Percentiles rank a stretch among this genome's conserved stretches.
These are phyloP conservation scores for Muscicapa adusta DNA, from an alignment of 2,113 vertebrate species.

Conservation along the genomic window DNA sequence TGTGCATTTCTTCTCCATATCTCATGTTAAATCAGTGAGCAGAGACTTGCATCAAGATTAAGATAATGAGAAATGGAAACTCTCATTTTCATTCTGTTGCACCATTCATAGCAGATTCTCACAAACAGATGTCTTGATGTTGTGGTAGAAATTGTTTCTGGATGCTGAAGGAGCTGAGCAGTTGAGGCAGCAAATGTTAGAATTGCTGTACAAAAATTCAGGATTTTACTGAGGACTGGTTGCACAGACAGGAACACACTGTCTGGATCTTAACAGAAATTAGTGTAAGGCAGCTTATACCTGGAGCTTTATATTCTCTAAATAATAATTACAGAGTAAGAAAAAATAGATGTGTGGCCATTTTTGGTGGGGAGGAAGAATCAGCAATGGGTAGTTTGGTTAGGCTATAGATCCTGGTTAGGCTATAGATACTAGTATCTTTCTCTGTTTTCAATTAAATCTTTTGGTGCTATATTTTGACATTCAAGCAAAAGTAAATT, in stretches of 20 bases:
- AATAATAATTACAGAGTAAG: not conserved
- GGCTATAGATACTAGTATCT: not conserved
- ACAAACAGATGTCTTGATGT: not conserved
- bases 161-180: not conserved
- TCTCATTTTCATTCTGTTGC: not conserved
- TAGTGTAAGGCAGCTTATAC: not conserved
- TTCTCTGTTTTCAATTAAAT: not conserved
- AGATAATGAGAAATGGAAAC: not conserved
- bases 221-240: not conserved
- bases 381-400: not conserved
- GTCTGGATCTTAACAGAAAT: not conserved
- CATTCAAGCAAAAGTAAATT: not conserved
- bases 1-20: not conserved
- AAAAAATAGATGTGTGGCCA: not conserved
- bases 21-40: not conserved
- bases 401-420: not conserved
- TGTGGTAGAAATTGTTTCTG: not conserved
- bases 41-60: not conserved
- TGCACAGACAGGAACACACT: not conserved
- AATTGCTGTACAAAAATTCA: not conserved
- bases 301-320: not conserved
- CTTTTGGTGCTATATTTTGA: not conserved
- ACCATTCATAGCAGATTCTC: not conserved
- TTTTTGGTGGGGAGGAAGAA: not conserved
- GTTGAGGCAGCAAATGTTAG: not conserved